Evolutionary conservation across 2,113 vertebrate species (phyloP), one percentile per base, ranked within the genome.

Genomic region (Rhombomys opimus): DNA sequence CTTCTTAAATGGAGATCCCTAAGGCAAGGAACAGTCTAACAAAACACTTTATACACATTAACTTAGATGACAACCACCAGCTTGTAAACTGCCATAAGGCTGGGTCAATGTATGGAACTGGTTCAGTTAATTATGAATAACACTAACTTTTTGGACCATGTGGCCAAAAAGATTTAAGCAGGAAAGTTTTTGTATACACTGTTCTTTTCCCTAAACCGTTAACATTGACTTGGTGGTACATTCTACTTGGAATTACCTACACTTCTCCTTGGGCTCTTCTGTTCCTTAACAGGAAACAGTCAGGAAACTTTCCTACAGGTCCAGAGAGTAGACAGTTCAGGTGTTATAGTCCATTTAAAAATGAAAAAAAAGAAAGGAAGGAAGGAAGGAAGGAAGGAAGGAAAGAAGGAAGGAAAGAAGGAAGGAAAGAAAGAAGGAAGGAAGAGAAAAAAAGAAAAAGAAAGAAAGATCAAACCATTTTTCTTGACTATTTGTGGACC

Each of bases 71-170:
- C 13, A 50, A 52, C 75, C 41, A 78, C 7, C 41, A 89, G 46
- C 61, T 59, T 46, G 35, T 50, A 78, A 96, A 89, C 12, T 86
- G 50, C 9, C 81, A 70, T 91, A 63, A 72, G 32, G 20, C 25
- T 92, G 5, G 7, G 61, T 80, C 30, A 15, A 7, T 90, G 20
- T 13, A 75, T 82, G 84, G 73, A 18, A 52, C 15, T 32, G 15
- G 70, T 67, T 70, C 52, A 82, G 27, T 90, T 84, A 72, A n/a
- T 95, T 52, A 85, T 35, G 59, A 94, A 30, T 76, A 67, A 90
- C 70, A 85, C 67, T 52, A 41, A 67, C 93, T 93, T 78, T 92
- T 76, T 77, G 57, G n/a, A 22, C 27, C 41, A 63, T 50, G 41
- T 76, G n/a, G 78, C 61, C 52, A 65, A 68, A 59, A 54, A 41